Base-by-base conservation (phyloP, 2,888 invertebrate species). In the Lycocerus yunnanus region DNA sequence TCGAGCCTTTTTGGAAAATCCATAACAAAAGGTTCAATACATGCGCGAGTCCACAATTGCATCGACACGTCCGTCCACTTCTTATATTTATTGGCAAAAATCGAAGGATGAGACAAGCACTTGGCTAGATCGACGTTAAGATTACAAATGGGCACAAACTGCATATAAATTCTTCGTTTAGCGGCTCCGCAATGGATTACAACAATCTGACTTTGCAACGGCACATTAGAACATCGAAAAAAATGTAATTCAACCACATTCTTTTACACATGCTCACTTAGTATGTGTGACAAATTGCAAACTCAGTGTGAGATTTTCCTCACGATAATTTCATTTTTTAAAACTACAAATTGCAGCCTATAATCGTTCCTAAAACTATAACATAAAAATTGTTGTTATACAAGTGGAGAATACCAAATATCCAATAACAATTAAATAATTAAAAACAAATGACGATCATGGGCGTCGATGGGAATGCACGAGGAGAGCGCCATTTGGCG, bases 261-360 rank as follows among this genome's bases (percentile, higher is more conserved):
- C 83, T 83, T 83, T 81, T 81, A 82, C 82, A 82, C 81, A 81
- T 82, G 81, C 81, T 81, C 81, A 79, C 83, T 83, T 82, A 82
- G 83, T 82, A 83, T 83, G 82, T 83, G 84, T 81, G 84, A 83
- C 84, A 84, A 84, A 84, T 84, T 84, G 83, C 82, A 74, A 77
- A 74, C 77, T 79, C 80, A 81, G 82, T 82, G 83, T 82, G 80
- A 82, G 83, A 83, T 83, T 82, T 81, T 79, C 83, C 78, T 71
- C 70, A 72, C 74, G 73, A 78, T 75, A 75, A 75, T 77, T 63
- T 9, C 59, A 59, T 72, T 71, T 68, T 70, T 67, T 73, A 72
- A 76, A 68, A 63, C 66, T 69, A 58, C 69, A 74, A 74, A 74
- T 74, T 74, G 72, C 69, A 60, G 58, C 58, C 69, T 71, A n/a